Conservation (phyloP, 1,140 invertebrate species). For the Caenorhabditis briggsae region DNA sequence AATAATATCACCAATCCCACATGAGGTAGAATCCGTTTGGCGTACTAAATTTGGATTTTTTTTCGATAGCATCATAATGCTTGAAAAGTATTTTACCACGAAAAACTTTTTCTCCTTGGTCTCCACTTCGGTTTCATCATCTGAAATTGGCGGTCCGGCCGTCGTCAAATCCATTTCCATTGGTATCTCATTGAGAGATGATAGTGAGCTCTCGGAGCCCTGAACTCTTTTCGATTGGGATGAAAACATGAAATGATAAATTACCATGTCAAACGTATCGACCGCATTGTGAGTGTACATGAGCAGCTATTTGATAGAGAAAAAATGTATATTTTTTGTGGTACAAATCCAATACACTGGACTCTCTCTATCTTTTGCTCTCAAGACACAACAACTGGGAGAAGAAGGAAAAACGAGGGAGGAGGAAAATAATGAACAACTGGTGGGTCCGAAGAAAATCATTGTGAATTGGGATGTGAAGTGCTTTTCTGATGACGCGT, state of each 20-base stretch:
- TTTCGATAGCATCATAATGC: background rate
- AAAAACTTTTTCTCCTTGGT: constrained; percentile 61
- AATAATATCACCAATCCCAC: constrained; percentile 75
- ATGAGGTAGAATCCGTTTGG: constrained; percentile 74
- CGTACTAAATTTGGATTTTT: constrained; percentile 48
- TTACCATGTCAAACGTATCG: constrained; percentile 41
- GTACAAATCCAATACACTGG: constrained; percentile 22
- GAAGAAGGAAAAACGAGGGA: background rate
- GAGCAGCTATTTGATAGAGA: background rate
- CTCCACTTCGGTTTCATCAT: constrained; percentile 66
- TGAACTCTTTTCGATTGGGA: background rate
- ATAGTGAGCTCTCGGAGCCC: constrained; percentile 53
- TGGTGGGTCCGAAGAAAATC: constrained; percentile 48
- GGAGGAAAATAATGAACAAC: constrained; percentile 39
- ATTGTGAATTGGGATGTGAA: constrained; percentile 51
- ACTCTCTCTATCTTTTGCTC: background rate
- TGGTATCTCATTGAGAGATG: constrained; percentile 66
- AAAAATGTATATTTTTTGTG: background rate
- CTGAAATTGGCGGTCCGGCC: constrained; percentile 67
- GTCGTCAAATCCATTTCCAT: constrained; percentile 70
- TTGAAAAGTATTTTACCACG: constrained; percentile 25
- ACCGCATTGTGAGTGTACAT: constrained; percentile 53
- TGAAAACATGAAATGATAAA: background rate
- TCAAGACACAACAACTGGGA: constrained; percentile 12
- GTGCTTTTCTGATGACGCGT: background rate